A percentile compares a stretch with the other conserved stretches of the same genome.
phyloP scores from a whole-genome alignment of 1,140 invertebrate genomes.

The Drosophila willistoni region DNA sequence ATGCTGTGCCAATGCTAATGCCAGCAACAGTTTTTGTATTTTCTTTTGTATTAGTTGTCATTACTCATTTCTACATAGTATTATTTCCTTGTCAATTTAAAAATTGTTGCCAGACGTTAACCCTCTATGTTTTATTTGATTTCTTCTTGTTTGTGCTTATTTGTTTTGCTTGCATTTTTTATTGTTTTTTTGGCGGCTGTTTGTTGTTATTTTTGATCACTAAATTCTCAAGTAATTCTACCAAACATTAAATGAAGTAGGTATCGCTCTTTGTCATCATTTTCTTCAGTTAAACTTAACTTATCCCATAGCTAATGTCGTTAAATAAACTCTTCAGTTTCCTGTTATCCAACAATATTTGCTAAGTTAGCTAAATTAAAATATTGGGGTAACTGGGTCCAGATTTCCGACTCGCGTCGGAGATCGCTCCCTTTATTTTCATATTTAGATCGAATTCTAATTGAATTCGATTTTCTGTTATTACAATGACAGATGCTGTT shows the following conservation, averaged over 20 bases:
- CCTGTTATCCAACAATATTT: not conserved
- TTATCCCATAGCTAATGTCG: not conserved
- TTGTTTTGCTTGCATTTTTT: slow-evolving; percentile 65
- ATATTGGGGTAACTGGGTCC: not conserved
- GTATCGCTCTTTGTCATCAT: not conserved
- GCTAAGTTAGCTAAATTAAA: not conserved
- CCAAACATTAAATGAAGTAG: slow-evolving; percentile 28
- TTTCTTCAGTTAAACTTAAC: not conserved
- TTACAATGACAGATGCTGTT: no score
- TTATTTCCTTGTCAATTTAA: slow-evolving; percentile 54
- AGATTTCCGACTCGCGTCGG: no score
- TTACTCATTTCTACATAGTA: slow-evolving; percentile 65
- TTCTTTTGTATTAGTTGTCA: slow-evolving; percentile 54
- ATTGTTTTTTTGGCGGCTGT: slow-evolving; percentile 7
- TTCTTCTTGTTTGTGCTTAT: slow-evolving; percentile 33
- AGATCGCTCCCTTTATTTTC: no score
- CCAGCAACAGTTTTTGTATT: slow-evolving; percentile 45
- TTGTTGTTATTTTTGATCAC: slow-evolving; percentile 9
- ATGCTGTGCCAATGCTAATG: slow-evolving; percentile 2
- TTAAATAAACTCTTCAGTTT: not conserved
- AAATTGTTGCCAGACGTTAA: slow-evolving; percentile 26
- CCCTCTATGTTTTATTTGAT: slow-evolving; percentile 30
- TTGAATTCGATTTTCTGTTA: no score
- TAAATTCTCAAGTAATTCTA: slow-evolving; percentile 53
- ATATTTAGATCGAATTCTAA: no score